Percentiles rank a stretch among this genome's conserved stretches.
Evolutionary conservation across 2,888 invertebrate species (phyloP).

Genomic region (Nephrocerus scutellatus): DNA sequence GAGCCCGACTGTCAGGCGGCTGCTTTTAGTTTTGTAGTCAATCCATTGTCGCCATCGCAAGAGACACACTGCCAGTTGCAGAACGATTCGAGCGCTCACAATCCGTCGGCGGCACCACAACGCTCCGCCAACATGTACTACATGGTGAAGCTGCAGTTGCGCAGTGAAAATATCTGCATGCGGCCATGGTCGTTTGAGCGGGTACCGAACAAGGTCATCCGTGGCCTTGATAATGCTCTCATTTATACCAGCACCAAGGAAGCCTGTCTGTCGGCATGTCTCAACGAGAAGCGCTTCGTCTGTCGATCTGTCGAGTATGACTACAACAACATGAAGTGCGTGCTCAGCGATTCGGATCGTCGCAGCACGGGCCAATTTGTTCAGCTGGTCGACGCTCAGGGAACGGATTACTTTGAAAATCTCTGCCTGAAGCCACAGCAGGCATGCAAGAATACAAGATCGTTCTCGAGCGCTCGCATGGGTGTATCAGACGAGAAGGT

Average conservation of each 20-base stretch:
- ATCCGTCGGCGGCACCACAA: slow-evolving; percentile 76
- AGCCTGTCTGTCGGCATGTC: slow-evolving; percentile 84
- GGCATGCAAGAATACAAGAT: slow-evolving; percentile 76
- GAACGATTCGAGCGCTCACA: slow-evolving; percentile 86
- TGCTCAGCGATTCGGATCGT: slow-evolving; percentile 82
- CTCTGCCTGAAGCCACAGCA: slow-evolving; percentile 81
- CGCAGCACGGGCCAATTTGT: slow-evolving; percentile 81
- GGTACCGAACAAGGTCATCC: slow-evolving; percentile 85
- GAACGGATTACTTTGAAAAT: slow-evolving; percentile 77
- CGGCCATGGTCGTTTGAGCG: slow-evolving; percentile 91
- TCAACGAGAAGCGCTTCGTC: slow-evolving; percentile 87
- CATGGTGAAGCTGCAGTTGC: slow-evolving; percentile 80
- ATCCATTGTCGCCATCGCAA: slow-evolving; percentile 85
- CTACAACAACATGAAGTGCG: slow-evolving; percentile 85
- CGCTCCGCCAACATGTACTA: slow-evolving; percentile 87
- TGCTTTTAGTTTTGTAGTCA: slow-evolving; percentile 87
- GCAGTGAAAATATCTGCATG: slow-evolving; percentile 85
- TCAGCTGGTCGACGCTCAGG: slow-evolving; percentile 81
- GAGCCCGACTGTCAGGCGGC: slow-evolving; percentile 89
- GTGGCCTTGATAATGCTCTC: slow-evolving; percentile 83
- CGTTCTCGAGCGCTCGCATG: slow-evolving; percentile 73
- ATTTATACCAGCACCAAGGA: slow-evolving; percentile 92
- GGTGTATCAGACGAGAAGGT: slow-evolving; percentile 89
- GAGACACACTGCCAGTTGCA: slow-evolving; percentile 86
- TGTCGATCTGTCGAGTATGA: slow-evolving; percentile 92